Conservation (phyloP, 2,113 vertebrate species). For the Dunckerocampus dactyliophorus region DNA sequence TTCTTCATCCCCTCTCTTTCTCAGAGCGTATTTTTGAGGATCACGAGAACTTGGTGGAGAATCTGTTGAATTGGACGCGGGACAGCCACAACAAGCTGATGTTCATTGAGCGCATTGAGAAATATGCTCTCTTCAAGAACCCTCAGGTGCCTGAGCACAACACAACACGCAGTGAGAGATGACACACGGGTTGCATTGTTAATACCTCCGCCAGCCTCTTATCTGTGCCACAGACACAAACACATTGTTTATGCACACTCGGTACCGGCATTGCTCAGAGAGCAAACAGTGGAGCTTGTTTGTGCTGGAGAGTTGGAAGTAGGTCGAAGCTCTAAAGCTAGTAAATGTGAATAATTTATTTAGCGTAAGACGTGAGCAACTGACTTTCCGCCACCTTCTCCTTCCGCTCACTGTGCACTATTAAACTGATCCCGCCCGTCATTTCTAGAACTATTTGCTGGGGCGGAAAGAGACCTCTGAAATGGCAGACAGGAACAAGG, state of each 20-base stretch:
- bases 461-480: constrained; percentile 94
- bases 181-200: not conserved
- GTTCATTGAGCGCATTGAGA: constrained; percentile 97
- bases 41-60: constrained; percentile 97
- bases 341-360: constrained; percentile 65
- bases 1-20: not conserved
- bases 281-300: constrained; percentile 27
- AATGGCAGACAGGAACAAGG: constrained; percentile 97
- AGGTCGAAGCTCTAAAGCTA: constrained; percentile 54
- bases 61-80: constrained; percentile 96
- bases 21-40: constrained; percentile 97
- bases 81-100: constrained; percentile 98
- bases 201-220: not conserved
- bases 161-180: not conserved
- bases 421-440: constrained; percentile 13
- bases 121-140: constrained; percentile 97
- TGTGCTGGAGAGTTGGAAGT: constrained; percentile 54
- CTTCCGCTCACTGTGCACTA: not conserved
- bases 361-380: constrained; percentile 34
- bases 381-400: not conserved
- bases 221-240: not conserved
- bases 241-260: constrained; percentile 43
- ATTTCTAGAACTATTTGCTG: constrained; percentile 90
- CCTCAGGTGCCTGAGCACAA: constrained; percentile 78
- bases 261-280: constrained; percentile 10